These are phyloP conservation scores for Hyalella azteca DNA, from an alignment of 2,888 invertebrate species.

Conservation along the genomic window DNA sequence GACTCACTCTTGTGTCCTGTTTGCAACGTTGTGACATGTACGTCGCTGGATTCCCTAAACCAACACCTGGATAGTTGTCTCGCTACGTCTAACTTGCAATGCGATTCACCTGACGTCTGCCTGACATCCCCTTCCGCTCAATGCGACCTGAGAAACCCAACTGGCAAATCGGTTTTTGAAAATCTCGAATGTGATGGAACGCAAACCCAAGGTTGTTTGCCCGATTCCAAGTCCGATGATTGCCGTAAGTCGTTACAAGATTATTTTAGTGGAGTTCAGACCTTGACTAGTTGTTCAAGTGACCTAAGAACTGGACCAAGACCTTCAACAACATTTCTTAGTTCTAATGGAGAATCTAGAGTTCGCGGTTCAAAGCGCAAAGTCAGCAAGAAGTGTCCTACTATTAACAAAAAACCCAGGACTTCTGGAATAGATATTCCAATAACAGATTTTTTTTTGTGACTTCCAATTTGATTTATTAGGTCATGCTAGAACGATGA, in stretches of 20 bases:
- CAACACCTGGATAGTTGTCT: conserved; percentile 49
- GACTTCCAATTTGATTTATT: too few relatives aligned
- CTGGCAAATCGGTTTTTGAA: not conserved
- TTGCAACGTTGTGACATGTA: conserved; percentile 8
- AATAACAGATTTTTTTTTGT: conserved; percentile 6
- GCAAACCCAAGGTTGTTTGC: not conserved
- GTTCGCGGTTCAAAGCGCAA: too few relatives aligned
- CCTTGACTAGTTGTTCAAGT: not conserved
- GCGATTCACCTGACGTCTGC: too few relatives aligned
- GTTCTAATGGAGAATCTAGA: not conserved
- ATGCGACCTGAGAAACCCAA: not conserved
- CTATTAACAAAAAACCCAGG: not conserved
- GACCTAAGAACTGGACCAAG: not conserved
- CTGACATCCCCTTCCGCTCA: too few relatives aligned
- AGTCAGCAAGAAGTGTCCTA: not conserved
- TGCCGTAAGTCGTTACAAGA: not conserved
- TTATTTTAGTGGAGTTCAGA: not conserved
- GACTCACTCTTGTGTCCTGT: conserved; percentile 36
- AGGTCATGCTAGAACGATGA: too few relatives aligned
- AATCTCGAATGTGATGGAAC: not conserved
- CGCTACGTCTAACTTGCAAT: not conserved
- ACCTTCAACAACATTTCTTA: not conserved
- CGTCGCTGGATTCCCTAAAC: not conserved
- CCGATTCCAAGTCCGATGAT: not conserved
- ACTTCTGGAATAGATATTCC: not conserved